These are phyloP conservation scores for Ptilorrhoa leucosticta DNA, from an alignment of 2,113 vertebrate genomes.

Conservation along the genomic window DNA sequence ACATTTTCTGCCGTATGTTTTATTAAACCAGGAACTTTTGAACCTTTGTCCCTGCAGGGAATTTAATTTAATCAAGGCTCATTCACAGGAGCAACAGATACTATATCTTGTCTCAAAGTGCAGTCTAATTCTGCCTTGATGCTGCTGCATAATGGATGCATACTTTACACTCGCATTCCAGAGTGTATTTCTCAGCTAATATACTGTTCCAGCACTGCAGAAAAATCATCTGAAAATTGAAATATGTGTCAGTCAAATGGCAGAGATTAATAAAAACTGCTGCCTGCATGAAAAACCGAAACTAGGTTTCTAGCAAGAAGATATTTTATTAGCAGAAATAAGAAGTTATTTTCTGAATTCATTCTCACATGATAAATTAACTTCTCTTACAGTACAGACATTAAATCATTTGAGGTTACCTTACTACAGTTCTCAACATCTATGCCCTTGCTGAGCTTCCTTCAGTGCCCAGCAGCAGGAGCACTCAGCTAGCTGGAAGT, in stretches of 20 bases:
- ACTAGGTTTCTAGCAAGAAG: conserved; percentile 25
- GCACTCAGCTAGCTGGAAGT: not conserved
- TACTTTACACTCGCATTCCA: conserved; percentile 36
- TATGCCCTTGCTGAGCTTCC: conserved; percentile 4
- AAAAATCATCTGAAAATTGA: conserved; percentile 46
- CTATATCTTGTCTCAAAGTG: conserved; percentile 49
- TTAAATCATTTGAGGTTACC: conserved; percentile 30
- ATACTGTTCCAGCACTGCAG: conserved; percentile 10
- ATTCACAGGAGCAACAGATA: conserved; percentile 35
- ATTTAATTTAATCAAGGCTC: conserved; percentile 62
- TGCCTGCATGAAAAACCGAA: conserved; percentile 12
- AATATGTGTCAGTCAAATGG: conserved; percentile 42
- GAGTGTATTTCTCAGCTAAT: conserved; percentile 49
- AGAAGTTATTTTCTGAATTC: conserved; percentile 39
- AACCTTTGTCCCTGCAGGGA: conserved; percentile 45
- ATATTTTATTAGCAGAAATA: conserved; percentile 56
- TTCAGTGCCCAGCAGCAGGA: conserved; percentile 35
- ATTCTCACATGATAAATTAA: conserved; percentile 46
- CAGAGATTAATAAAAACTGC: conserved; percentile 48
- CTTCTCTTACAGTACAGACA: not conserved
- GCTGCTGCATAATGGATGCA: conserved; percentile 55
- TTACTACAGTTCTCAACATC: not conserved
- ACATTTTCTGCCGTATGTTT: conserved; percentile 34
- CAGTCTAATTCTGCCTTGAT: conserved; percentile 53
- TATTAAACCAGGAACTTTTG: conserved; percentile 57